A percentile compares a stretch with the other conserved stretches of the same genome.
Conservation (phyloP, 2,797 vertebrate genomes). For the Pseudomugil tenellus region DNA sequence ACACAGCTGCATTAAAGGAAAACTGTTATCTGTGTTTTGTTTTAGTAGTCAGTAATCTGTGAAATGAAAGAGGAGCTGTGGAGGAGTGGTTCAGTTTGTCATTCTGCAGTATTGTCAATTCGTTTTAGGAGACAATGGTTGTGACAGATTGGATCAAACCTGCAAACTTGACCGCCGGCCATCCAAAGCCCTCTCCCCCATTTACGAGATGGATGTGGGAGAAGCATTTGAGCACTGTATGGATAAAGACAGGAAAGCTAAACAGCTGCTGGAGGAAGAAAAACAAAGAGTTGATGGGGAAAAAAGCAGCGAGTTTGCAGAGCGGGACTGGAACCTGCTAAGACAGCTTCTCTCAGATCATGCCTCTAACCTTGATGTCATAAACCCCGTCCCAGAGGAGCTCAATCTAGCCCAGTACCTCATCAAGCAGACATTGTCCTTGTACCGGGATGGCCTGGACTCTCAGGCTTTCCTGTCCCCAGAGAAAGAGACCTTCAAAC, state of each 20-base stretch:
- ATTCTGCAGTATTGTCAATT: slow-evolving; percentile 99
- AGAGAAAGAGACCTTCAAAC: slow-evolving; percentile 89
- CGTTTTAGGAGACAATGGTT: slow-evolving; percentile 99
- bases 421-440: slow-evolving; percentile 95
- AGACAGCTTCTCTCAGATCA: slow-evolving; percentile 94
- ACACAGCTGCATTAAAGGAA: slow-evolving; percentile 79
- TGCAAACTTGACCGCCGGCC: slow-evolving; percentile 93
- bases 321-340: slow-evolving; percentile 95
- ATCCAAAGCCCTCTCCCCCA: slow-evolving; percentile 97
- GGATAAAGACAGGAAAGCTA: slow-evolving; percentile 84
- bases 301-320: slow-evolving; percentile 88
- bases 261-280: slow-evolving; percentile 82
- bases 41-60: slow-evolving; percentile 39
- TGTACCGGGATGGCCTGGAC: slow-evolving; percentile 91
- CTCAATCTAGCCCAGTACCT: slow-evolving; percentile 98
- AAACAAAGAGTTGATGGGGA: slow-evolving; percentile 79
- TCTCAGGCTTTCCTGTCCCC: slow-evolving; percentile 87
- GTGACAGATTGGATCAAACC: slow-evolving; percentile 98
- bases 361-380: slow-evolving; percentile 90
- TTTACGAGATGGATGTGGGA: slow-evolving; percentile 94
- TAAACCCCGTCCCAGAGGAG: slow-evolving; percentile 95
- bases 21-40: slow-evolving; percentile 52
- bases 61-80: slow-evolving; percentile 34
- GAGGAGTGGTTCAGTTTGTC: slow-evolving; percentile 87
- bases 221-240: slow-evolving; percentile 90